phyloP scores from a whole-genome alignment of 2,888 invertebrate species.

The Marasmarcha lunaedactyla region DNA sequence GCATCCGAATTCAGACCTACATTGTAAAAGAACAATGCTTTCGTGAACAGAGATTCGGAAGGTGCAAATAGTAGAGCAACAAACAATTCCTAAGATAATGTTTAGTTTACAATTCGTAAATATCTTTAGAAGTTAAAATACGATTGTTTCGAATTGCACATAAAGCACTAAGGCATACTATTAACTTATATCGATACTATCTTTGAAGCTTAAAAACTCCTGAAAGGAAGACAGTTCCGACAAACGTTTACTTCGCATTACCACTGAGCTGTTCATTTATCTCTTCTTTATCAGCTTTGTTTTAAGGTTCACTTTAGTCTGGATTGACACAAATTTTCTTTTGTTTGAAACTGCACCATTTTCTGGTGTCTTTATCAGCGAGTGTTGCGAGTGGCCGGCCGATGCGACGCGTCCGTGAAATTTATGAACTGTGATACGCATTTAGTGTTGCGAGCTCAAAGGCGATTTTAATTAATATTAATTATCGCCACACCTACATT shows the following conservation, averaged over 20 bases:
- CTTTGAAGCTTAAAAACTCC: too few relatives aligned
- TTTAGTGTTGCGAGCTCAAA: slow-evolving; percentile 63
- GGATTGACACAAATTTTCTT: background rate
- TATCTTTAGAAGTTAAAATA: too few relatives aligned
- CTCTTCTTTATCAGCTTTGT: background rate
- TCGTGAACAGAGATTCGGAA: background rate
- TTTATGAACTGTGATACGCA: slow-evolving; percentile 70
- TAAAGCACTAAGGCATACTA: too few relatives aligned
- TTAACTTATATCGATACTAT: too few relatives aligned
- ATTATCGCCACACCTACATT: slow-evolving; percentile 68
- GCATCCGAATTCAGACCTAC: background rate
- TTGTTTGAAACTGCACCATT: slow-evolving; percentile 11
- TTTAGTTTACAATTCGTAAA: too few relatives aligned
- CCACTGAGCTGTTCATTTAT: background rate
- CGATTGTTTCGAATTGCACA: too few relatives aligned
- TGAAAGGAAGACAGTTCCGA: too few relatives aligned
- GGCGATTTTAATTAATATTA: slow-evolving; percentile 69
- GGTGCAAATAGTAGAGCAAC: too few relatives aligned
- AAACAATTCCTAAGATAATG: too few relatives aligned
- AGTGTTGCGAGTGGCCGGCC: slow-evolving; percentile 34
- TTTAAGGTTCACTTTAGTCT: slow-evolving; percentile 4
- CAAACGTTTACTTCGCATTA: too few relatives aligned
- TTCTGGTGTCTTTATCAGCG: slow-evolving; percentile 57
- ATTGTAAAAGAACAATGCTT: background rate
- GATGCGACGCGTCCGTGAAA: slow-evolving; percentile 48